These are phyloP conservation scores for Poecilia wingei DNA, from an alignment of 2,797 vertebrate genomes.

Conservation along the genomic window DNA sequence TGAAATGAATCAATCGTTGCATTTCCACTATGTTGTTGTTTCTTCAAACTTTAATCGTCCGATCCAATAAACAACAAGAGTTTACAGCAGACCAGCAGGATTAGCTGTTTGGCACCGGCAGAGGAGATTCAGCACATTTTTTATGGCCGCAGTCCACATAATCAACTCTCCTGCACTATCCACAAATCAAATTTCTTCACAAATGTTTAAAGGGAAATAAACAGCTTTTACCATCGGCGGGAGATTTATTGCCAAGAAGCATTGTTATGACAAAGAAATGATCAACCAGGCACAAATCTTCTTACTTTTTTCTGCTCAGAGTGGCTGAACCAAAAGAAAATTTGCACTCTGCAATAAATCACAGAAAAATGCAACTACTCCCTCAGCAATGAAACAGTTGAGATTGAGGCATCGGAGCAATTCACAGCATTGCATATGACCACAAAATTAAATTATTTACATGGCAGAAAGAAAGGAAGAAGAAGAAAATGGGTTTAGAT, in stretches of 20 bases:
- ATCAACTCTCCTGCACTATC: neutral
- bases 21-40: neutral
- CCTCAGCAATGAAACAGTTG: neutral
- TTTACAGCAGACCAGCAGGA: neutral
- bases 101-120: neutral
- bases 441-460: neutral
- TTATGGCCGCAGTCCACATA: neutral
- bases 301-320: neutral
- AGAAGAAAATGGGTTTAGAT: neutral
- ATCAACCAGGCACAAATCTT: neutral
- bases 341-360: neutral
- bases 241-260: neutral
- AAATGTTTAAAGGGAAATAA: neutral
- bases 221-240: neutral
- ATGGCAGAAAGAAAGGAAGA: neutral
- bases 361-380: neutral
- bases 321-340: neutral
- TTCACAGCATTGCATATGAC: neutral
- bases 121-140: neutral
- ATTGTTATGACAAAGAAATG: neutral
- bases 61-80: neutral
- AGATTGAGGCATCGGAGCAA: neutral
- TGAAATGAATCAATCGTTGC: neutral
- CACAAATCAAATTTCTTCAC: neutral
- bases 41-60: neutral